These are phyloP conservation scores for Chauna torquata DNA, from an alignment of 2,113 vertebrate genomes.

Conservation along the genomic window DNA sequence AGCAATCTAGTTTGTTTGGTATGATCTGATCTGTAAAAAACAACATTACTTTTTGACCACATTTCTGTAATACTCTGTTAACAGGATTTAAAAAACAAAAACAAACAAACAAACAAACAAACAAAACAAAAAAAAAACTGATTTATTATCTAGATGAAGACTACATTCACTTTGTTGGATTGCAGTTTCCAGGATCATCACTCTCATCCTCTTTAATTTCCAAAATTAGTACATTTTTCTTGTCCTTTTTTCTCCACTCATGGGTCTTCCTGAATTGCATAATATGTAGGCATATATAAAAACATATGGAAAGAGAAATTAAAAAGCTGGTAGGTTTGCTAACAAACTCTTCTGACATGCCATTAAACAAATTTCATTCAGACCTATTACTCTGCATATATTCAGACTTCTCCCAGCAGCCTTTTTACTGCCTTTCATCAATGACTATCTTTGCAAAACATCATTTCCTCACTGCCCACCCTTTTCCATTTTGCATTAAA, in stretches of 20 bases:
- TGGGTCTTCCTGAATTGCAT: background rate
- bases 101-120: too few species aligned
- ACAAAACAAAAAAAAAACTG: background rate
- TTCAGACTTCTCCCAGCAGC: background rate
- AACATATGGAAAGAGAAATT: background rate
- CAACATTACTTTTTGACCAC: background rate
- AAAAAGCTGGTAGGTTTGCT: slow-evolving; percentile 6
- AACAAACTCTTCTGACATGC: background rate
- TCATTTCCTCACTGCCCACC: background rate
- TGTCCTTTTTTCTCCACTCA: background rate
- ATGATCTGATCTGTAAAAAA: background rate
- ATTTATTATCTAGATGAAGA: background rate
- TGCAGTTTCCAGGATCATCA: background rate
- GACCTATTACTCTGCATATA: background rate
- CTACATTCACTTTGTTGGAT: background rate
- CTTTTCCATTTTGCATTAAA: slow-evolving; percentile 43
- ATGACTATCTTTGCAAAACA: slow-evolving; percentile 10
- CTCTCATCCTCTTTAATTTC: background rate
- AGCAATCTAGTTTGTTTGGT: background rate
- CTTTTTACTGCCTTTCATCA: slow-evolving; percentile 33
- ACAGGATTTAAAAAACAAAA: too few species aligned
- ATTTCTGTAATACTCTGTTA: background rate
- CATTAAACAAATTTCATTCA: slow-evolving; percentile 38
- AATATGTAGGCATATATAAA: background rate
- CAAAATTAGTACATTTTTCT: background rate